Evolutionary conservation across 2,113 vertebrate species (phyloP).

Genomic region (Psilopsiagon aymara): DNA sequence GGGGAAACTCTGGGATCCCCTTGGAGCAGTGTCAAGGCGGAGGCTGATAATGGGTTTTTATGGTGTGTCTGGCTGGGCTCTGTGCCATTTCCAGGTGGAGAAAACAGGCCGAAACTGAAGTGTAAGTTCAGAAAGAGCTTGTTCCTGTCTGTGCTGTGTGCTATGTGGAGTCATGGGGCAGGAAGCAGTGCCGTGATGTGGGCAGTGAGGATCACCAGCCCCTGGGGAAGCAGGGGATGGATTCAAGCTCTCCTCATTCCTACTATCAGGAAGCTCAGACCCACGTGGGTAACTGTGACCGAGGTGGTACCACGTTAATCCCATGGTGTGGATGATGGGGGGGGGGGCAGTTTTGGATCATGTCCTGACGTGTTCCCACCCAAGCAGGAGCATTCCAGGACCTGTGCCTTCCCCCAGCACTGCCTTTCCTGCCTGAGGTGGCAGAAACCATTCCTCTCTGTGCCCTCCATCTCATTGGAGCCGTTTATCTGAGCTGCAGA

Average conservation of each 20-base stretch:
- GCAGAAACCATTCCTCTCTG: neutral
- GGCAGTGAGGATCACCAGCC: neutral
- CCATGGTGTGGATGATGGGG: accelerated
- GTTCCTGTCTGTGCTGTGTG: neutral
- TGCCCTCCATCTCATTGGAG: neutral
- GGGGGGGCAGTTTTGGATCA: neutral
- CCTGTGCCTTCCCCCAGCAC: accelerated
- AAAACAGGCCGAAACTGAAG: neutral
- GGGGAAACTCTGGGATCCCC: neutral
- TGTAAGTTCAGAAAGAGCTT: neutral
- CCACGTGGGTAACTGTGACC: accelerated
- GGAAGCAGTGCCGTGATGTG: neutral
- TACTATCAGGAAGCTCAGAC: neutral
- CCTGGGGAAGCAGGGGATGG: neutral
- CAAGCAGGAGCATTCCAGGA: neutral
- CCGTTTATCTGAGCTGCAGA: neutral
- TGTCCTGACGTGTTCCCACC: accelerated
- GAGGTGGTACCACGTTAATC: neutral
- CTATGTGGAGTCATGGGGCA: accelerated
- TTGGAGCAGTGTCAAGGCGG: neutral
- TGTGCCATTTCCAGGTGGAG: neutral
- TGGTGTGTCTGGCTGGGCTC: neutral
- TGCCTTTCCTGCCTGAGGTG: too few species aligned
- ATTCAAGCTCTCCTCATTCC: neutral
- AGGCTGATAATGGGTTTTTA: neutral